Evolutionary conservation across 2,797 vertebrate species (phyloP).

Genomic region (Enteromius trimaculatus): DNA sequence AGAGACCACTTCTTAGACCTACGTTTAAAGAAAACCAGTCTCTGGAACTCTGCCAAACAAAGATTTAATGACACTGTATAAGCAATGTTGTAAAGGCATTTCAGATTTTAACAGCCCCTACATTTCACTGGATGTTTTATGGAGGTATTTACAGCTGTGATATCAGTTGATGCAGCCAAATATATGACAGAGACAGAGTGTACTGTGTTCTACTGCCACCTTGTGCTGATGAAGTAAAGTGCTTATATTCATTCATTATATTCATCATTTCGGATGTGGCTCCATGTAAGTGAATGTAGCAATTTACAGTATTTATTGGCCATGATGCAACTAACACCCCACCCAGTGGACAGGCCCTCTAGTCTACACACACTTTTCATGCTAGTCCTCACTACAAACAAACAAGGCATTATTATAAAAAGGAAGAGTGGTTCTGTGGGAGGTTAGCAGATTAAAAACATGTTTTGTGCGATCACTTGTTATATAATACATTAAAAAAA

Average conservation of each 20-base stretch:
- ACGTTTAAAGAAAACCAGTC: neutral
- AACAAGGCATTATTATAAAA: neutral
- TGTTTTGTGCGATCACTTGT: neutral
- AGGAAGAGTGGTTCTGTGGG: neutral
- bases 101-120: neutral
- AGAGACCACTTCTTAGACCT: neutral
- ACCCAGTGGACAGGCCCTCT: neutral
- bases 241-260: neutral
- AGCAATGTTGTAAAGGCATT: neutral
- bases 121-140: constrained; percentile 10
- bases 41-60: constrained; percentile 5
- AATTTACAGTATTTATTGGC: neutral
- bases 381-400: neutral
- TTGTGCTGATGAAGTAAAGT: constrained; percentile 59
- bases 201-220: constrained; percentile 64
- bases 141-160: neutral
- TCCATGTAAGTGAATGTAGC: neutral
- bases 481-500: neutral
- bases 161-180: neutral
- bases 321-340: neutral
- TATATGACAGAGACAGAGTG: neutral
- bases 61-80: constrained; percentile 28
- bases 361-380: neutral
- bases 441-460: constrained; percentile 1
- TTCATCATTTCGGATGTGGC: neutral